A percentile compares a stretch with the other conserved stretches of the same genome.
phyloP scores from a whole-genome alignment of 2,888 invertebrate genomes.

The Drosophila emarginata region DNA sequence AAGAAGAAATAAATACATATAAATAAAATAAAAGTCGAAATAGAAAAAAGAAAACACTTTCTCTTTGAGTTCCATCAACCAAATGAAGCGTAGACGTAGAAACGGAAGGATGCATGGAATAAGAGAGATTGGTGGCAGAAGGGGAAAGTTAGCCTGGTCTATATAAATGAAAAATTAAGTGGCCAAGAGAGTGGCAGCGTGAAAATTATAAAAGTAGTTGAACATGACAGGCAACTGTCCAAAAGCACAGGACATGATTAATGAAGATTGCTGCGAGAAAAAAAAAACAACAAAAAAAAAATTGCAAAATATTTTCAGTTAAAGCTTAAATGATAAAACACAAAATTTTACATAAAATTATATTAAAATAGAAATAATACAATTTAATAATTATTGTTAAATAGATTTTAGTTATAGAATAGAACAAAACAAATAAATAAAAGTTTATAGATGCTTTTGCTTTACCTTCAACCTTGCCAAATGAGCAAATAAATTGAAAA shows the following conservation, averaged over 20 bases:
- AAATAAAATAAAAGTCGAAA: conserved; percentile 20
- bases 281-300: background rate
- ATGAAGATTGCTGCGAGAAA: conserved; percentile 32
- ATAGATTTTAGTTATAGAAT: background rate
- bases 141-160: background rate
- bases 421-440: too few relatives aligned
- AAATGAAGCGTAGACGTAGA: conserved; percentile 7
- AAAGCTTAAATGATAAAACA: background rate
- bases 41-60: conserved; percentile 7
- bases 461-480: too few relatives aligned
- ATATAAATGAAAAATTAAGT: conserved; percentile 56
- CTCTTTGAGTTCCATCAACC: conserved; percentile 8
- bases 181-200: conserved; percentile 41
- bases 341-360: too few relatives aligned
- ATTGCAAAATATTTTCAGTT: background rate
- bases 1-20: conserved; percentile 11
- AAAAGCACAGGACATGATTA: conserved; percentile 58
- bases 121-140: background rate
- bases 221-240: conserved; percentile 71
- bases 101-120: background rate
- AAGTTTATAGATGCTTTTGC: too few relatives aligned
- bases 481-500: background rate
- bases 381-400: background rate
- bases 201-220: conserved; percentile 73
- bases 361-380: too few relatives aligned